Evolutionary conservation across 2,888 invertebrate species (phyloP).

Genomic region (Leucoptera coffeella): DNA sequence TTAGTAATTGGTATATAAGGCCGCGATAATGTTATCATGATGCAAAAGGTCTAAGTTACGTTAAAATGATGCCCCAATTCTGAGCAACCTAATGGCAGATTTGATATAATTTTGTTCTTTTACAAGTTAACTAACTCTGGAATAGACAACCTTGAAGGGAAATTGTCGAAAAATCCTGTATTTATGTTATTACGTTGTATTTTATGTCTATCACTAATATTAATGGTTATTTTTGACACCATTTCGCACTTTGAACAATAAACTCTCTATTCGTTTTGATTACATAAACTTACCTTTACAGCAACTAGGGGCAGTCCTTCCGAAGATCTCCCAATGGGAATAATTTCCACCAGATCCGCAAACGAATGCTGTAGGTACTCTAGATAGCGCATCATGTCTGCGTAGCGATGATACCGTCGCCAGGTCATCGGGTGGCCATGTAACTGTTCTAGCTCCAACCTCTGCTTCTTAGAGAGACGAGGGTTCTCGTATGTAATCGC

Average conservation of each 20-base stretch:
- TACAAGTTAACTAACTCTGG: too few species aligned
- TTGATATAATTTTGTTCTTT: too few species aligned
- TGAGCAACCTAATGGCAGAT: too few species aligned
- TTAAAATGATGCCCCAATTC: too few species aligned
- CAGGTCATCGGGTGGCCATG: slow-evolving; percentile 64
- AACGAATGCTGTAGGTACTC: slow-evolving; percentile 61
- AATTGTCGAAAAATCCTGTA: not conserved
- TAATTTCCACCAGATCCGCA: slow-evolving; percentile 58
- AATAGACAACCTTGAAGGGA: not conserved
- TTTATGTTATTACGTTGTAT: not conserved
- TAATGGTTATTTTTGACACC: too few species aligned
- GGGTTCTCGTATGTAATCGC: slow-evolving; percentile 64
- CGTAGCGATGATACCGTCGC: slow-evolving; percentile 65
- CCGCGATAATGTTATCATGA: not conserved
- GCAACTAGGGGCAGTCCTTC: slow-evolving; percentile 67
- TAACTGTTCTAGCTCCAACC: slow-evolving; percentile 48
- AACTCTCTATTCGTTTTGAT: too few species aligned
- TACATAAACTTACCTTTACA: slow-evolving; percentile 66
- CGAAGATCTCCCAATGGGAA: slow-evolving; percentile 66
- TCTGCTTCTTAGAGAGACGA: slow-evolving; percentile 55
- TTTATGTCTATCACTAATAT: not conserved
- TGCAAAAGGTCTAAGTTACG: too few species aligned
- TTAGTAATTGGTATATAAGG: not conserved
- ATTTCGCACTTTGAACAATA: too few species aligned
- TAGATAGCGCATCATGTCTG: slow-evolving; percentile 63